Conservation (phyloP, 2,888 invertebrate genomes). For the Tyria jacobaeae region DNA sequence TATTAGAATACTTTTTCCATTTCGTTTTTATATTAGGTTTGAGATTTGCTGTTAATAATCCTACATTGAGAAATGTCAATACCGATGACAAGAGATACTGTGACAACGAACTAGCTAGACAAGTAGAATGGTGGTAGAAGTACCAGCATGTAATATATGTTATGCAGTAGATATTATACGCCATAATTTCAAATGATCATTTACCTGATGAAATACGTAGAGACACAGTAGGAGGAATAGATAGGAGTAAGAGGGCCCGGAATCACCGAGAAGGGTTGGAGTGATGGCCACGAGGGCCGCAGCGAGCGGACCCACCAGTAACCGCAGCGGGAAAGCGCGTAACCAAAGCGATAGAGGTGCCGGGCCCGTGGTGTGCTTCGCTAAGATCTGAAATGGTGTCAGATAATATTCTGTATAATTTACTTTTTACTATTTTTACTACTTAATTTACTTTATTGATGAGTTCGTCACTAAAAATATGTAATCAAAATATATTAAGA, state of each 20-base stretch:
- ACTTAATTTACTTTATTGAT: too few relatives aligned
- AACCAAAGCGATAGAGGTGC: conserved; percentile 95
- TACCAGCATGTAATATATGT: too few relatives aligned
- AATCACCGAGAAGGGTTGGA: conserved; percentile 88
- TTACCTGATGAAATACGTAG: conserved; percentile 96
- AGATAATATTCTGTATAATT: neutral
- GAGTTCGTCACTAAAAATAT: neutral
- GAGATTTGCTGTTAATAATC: too few relatives aligned
- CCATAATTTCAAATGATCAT: conserved; percentile 17
- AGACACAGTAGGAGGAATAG: conserved; percentile 91
- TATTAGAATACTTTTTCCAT: neutral
- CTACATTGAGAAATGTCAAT: too few relatives aligned
- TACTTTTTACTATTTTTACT: neutral
- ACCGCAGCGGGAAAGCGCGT: conserved; percentile 94
- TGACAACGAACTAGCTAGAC: too few relatives aligned
- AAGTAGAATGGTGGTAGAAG: too few relatives aligned
- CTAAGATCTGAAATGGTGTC: conserved; percentile 67
- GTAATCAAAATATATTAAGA: too few relatives aligned
- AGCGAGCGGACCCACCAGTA: conserved; percentile 94
- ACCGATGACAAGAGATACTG: too few relatives aligned
- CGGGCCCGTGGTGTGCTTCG: conserved; percentile 93
- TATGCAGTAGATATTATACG: neutral
- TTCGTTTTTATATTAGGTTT: neutral
- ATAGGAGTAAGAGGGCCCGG: conserved; percentile 88
- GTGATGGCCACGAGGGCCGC: conserved; percentile 95